phyloP scores from a whole-genome alignment of 2,113 vertebrate genomes.

The Perccottus glenii region DNA sequence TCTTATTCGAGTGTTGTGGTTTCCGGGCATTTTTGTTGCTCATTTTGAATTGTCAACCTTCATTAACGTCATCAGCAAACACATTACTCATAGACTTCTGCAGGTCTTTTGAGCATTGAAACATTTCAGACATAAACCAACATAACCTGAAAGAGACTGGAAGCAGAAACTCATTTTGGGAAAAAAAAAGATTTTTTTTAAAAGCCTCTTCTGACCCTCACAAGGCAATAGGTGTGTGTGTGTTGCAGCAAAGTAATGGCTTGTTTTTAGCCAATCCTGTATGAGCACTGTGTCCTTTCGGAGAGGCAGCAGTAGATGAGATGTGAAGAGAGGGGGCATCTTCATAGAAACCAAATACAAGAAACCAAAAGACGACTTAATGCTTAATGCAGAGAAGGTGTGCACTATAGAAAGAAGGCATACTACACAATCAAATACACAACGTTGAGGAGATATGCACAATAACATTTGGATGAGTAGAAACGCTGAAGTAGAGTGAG shows the following conservation, averaged over 20 bases:
- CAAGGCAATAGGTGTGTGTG: conserved; percentile 1
- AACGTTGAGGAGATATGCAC: too few relatives aligned
- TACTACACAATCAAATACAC: background rate
- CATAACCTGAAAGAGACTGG: background rate
- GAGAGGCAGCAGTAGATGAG: conserved; percentile 33
- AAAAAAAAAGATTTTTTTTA: background rate
- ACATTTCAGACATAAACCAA: background rate
- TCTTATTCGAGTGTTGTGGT: background rate
- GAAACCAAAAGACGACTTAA: background rate
- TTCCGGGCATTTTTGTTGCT: background rate
- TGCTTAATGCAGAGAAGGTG: background rate
- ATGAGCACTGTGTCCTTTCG: conserved; percentile 32
- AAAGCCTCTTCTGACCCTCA: background rate
- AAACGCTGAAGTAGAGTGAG: too few relatives aligned
- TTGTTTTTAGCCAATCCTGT: conserved; percentile 51
- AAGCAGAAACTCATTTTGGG: background rate
- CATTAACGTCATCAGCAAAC: background rate
- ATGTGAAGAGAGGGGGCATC: conserved; percentile 39
- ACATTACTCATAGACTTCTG: background rate
- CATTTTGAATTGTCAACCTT: background rate
- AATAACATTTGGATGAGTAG: too few relatives aligned
- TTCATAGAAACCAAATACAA: conserved; percentile 35
- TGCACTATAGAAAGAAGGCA: too few relatives aligned
- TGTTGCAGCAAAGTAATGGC: conserved; percentile 36
- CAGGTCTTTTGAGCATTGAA: background rate